Base-by-base conservation (phyloP, 1,140 invertebrate species). In the Penaeus japonicus region DNA sequence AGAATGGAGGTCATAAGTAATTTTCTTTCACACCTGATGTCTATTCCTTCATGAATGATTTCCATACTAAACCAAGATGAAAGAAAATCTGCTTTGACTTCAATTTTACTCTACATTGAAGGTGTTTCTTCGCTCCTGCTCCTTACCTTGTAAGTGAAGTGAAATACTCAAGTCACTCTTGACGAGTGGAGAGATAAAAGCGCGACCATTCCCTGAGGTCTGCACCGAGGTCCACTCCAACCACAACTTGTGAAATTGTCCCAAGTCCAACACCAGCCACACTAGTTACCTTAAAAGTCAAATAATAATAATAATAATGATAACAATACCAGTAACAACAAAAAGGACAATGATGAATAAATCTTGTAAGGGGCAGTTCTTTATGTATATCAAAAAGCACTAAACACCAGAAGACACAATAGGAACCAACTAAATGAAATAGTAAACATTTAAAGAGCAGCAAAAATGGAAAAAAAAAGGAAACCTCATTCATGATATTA, bases 151-250 rank as follows among this genome's bases (percentile, higher is more conserved):
- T 89, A 78, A 12, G 73, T 32, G 22, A 89, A 89, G 35, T 89
- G 83, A 65, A 89, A 84, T 27, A 65, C 75, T 18, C 87, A 27
- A 22, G 83, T 89, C n/a, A 89, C 55, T 27, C 75, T 79, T 30
- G 87, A 89, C 30, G 82, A 79, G 32, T 79, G 55, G 20, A 89
- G 77, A 35, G 82, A 89, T 10, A 89, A 53, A 12, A 89, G 87
- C n/a, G 82, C 82, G 20, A 85, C 83, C 53, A 89, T 35, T 53
- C 87, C 87, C 55, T 80, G 59, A 32, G 75, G 73, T 32, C 55
- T 32, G 75, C 73, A 22, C 90, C 90, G 59, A 89, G 90, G 81
- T 91, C 89, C 20, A 92, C 86, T 20, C 91, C 92, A 39, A 92
- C 90, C 30, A 92, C 32, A 62, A 93, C 90, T 35, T 91, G 89